Base-by-base conservation (phyloP, 2,888 invertebrate species). In the Dolomedes plantarius region DNA sequence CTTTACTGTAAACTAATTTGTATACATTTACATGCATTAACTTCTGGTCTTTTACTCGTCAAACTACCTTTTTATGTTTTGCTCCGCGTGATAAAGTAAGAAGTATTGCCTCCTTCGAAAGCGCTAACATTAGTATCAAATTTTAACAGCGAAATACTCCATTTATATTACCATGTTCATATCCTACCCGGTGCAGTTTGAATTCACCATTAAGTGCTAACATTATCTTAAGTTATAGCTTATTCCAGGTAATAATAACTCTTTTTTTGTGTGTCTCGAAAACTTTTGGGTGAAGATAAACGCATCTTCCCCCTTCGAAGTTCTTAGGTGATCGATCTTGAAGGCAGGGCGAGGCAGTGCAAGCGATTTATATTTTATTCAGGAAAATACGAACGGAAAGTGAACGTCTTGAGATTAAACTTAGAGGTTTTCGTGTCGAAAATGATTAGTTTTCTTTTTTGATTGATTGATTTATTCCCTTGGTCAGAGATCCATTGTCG, bases 331-430 rank as follows among this genome's bases (percentile, higher is more conserved):
- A 46, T 46, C 46, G 11, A 46, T 46, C 46, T 6, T 46, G 46
- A 6, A 16, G 23, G 5, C 2, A 56, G 56, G 56, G 56, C 56
- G 56, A 56, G 56, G 56, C 56, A 56, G 56, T 23, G 56, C 23
- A 56, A 56, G 56, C 56, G 56, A 23, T 56, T 56, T 56, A 56
- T 56, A 56, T 56, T 56, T 56, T 56, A 56, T 56, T 56, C 56
- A 56, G 23, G 56, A 56, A 56, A 56, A 23, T 23, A 56, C 7
- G 56, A 56, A 56, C 23, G 23, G 2, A 1, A 16, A 16, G 23
- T 23, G 3, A 23, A 56, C 56, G 19, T 23, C 56, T 23, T 3
- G 23, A 23, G 56, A 56, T 56, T 56, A 56, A 56, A 56, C 56
- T 56, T 56, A 23, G 56, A 56, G 16, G 13, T 56, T 56, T 56